Conservation (phyloP, 2,888 invertebrate species). For the Cephus pulcher region DNA sequence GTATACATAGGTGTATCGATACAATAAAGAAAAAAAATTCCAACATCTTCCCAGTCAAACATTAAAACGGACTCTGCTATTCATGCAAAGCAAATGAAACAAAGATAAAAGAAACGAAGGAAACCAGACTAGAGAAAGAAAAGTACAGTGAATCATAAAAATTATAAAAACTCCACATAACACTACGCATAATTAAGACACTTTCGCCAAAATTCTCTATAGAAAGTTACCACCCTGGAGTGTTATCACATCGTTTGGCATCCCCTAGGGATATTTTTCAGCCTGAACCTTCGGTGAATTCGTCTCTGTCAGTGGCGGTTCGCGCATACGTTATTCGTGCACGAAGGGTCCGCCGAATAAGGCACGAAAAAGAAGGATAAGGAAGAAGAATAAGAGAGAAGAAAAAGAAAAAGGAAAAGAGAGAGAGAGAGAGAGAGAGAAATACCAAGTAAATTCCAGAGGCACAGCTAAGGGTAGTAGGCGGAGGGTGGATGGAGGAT, state of each 20-base stretch:
- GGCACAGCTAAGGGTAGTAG: background rate
- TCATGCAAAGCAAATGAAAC: background rate
- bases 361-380: background rate
- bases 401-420: background rate
- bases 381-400: background rate
- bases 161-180: background rate
- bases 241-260: background rate
- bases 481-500: background rate
- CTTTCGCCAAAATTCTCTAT: background rate
- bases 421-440: background rate
- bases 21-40: background rate
- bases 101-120: background rate
- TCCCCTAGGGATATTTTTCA: background rate
- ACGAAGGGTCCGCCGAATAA: background rate
- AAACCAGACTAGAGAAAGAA: background rate
- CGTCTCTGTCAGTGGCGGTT: slow-evolving; percentile 12
- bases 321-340: background rate
- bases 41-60: background rate
- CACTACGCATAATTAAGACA: background rate
- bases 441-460: background rate
- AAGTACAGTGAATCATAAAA: background rate
- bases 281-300: slow-evolving; percentile 4
- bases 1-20: background rate
- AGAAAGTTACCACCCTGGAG: background rate
- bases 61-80: background rate